These are phyloP conservation scores for Cheiracanthium punctorium DNA, from an alignment of 2,888 invertebrate genomes.

Conservation along the genomic window DNA sequence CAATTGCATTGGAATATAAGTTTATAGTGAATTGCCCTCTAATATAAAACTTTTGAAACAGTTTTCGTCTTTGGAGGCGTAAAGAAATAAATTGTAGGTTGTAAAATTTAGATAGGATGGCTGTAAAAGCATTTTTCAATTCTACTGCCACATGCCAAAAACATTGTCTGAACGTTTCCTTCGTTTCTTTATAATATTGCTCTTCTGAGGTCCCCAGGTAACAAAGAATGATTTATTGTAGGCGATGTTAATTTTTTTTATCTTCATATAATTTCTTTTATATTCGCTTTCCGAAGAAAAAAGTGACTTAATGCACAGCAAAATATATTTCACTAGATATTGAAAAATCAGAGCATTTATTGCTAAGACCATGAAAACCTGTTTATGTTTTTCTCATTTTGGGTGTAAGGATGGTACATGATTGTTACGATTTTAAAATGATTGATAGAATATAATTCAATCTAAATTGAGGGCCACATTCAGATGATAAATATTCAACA, in stretches of 20 bases:
- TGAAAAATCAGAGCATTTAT: too few species aligned
- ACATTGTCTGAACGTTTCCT: conserved; percentile 22
- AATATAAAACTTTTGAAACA: conserved; percentile 49
- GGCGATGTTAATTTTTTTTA: neutral
- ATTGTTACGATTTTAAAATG: too few species aligned
- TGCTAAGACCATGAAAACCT: too few species aligned
- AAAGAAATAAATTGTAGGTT: conserved; percentile 47
- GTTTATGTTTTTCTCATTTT: too few species aligned
- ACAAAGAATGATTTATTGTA: conserved; percentile 47
- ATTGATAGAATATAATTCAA: too few species aligned
- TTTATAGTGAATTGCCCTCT: conserved; percentile 55
- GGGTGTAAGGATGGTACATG: too few species aligned
- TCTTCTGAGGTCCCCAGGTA: neutral
- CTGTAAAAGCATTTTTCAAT: conserved; percentile 58
- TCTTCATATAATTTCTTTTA: neutral
- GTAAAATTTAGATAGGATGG: conserved; percentile 49
- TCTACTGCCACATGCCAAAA: conserved; percentile 17
- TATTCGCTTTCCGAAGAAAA: too few species aligned
- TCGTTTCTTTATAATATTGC: conserved; percentile 9
- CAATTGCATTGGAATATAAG: conserved; percentile 51
- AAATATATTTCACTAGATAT: too few species aligned
- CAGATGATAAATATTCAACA: too few species aligned
- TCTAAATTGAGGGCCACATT: too few species aligned
- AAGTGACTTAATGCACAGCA: too few species aligned
- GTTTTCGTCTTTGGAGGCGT: conserved; percentile 24